Percentiles rank a stretch among this genome's conserved stretches.
Evolutionary conservation across 2,113 vertebrate species (phyloP).

Genomic region (Onychorhynchus coronatus): DNA sequence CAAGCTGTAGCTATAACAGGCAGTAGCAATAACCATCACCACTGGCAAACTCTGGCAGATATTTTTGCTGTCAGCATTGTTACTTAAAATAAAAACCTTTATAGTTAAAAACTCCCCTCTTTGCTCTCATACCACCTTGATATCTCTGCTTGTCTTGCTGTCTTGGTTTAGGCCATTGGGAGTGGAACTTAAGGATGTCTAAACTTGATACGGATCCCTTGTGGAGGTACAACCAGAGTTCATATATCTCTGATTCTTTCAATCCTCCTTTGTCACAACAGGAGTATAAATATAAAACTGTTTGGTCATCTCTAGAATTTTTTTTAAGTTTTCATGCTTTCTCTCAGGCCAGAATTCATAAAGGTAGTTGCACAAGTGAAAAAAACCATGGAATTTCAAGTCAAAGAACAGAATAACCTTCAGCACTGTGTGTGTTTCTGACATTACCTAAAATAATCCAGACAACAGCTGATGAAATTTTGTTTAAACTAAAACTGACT

Average conservation of each 20-base stretch:
- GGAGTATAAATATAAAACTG: not conserved
- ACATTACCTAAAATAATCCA: not conserved
- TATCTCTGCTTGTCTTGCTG: not conserved
- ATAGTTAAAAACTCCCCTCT: not conserved
- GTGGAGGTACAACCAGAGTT: not conserved
- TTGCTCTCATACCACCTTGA: not conserved
- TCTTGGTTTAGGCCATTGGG: not conserved
- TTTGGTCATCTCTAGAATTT: not conserved
- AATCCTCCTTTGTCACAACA: not conserved
- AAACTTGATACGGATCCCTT: not conserved
- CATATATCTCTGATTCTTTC: not conserved
- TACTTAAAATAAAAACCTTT: constrained; percentile 11
- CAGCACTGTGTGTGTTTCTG: not conserved
- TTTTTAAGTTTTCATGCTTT: not conserved
- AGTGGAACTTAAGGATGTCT: not conserved
- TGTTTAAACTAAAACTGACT: not conserved
- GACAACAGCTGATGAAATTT: not conserved
- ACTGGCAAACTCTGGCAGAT: not conserved
- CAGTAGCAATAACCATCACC: not conserved
- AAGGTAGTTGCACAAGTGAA: not conserved
- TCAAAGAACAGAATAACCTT: not conserved
- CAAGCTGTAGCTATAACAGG: not conserved
- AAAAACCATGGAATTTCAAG: not conserved
- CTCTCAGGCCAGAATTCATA: not conserved
- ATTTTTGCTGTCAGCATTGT: not conserved